Evolutionary conservation across 2,888 invertebrate species (phyloP), one percentile per base, ranked within the genome.

Genomic region (Pterobdella sp.): DNA sequence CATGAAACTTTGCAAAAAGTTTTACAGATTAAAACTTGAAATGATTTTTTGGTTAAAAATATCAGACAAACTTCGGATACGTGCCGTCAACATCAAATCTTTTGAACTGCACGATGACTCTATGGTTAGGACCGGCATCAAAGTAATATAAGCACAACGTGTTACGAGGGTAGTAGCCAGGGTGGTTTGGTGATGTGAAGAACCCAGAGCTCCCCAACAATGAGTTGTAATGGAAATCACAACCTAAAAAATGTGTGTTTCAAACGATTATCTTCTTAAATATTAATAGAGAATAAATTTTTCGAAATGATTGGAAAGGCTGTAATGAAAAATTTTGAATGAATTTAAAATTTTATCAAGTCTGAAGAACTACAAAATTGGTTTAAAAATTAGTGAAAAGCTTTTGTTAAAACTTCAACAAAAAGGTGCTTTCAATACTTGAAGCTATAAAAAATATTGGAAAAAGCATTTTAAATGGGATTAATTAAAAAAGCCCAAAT

Each of bases 41-140:
- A 49, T 49, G 52, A 49, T 18, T 18, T 18, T 18, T 18, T 49
- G 18, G 18, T 18, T 18, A 68, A 3, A 29, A 64, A 4, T 2
- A 1, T 32, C 69, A 1, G 18, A 1, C 72, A 18, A 34, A 95
- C 94, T 79, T 79, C 73, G 93, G 94, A 79, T 89, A 86, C 74
- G 94, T 91, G 77, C 95, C 96, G 84, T 96, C 95, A 65, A 96
- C 91, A 72, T 90, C 90, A 84, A 93, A 93, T 83, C 91, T 90
- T 82, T 89, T 89, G 86, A 93, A 93, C 80, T 89, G 86, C 81
- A 94, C 88, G 86, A 91, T 90, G 78, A 94, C 89, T 80, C 91
- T 86, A 84, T 95, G 93, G 78, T 90, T 89, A 31, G 34, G 63
- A 77, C 89, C 87, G 64, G 93, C 94, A 81, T 90, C 90, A 84